Base-by-base conservation (phyloP, 2,113 vertebrate genomes). In the Gasterosteus nipponicus region DNA sequence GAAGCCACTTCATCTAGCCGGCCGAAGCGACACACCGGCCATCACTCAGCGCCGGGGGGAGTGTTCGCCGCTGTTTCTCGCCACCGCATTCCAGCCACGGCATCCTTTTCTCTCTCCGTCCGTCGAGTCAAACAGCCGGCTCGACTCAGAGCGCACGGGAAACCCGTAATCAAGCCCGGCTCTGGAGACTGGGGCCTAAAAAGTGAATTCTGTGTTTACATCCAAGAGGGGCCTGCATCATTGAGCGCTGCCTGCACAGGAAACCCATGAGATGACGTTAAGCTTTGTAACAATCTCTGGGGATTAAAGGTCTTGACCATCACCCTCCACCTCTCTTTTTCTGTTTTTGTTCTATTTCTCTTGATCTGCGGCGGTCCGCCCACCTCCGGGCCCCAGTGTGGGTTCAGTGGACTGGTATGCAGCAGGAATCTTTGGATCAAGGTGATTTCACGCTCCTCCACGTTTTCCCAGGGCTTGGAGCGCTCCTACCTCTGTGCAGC, bases 401-500 rank as follows among this genome's bases (percentile, higher is more conserved):
- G 92, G 92, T 93, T 94, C 90, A 92, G 85, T 84, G 82, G 84
- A 87, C 93, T 94, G 94, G 94, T 94, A 95, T 94, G 94, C 92
- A 65, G 90, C 89, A 93, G 92, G 93, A 95, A 95, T 95, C 92
- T 93, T 94, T 92, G 92, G 93, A 95, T 95, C 93, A 94, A 94
- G 93, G 92, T 94, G 93, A 94, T 95, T 95, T 95, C 93, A 95
- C 92, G 93, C 91, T 94, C 89, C 93, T 94, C 92, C 92, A 93
- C 90, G 87, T 93, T 95, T 94, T 95, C 94, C 93, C 94, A 94
- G 93, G 93, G 90, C 90, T 93, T 86, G 69, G 84, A 88, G 85
- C 79, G 83, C 90, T 93, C 92, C 91, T 93, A 94, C 94, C 91
- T 94, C 93, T 91, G 91, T 92, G 90, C 85, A 85, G 89, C 83